Evolutionary conservation across 2,113 vertebrate genomes (phyloP).

Genomic region (Chionis minor): DNA sequence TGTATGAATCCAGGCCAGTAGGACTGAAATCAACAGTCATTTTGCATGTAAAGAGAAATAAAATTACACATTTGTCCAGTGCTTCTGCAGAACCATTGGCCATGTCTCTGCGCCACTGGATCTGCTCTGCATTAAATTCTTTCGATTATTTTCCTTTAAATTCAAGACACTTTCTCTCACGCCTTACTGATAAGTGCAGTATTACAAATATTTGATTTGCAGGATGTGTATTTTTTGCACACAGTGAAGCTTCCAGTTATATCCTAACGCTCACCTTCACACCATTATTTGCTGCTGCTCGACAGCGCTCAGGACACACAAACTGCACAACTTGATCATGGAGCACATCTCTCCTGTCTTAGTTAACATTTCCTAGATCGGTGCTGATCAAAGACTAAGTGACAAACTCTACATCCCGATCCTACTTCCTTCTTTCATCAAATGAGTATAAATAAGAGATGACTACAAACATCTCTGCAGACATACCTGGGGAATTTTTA

Average conservation of each 20-base stretch:
- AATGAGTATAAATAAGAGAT: constrained; percentile 25
- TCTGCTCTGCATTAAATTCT: rapidly evolving
- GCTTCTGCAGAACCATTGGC: neutral
- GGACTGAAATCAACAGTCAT: neutral
- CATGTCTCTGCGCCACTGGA: rapidly evolving
- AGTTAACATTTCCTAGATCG: neutral
- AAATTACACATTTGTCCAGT: neutral
- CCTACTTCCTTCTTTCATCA: constrained; percentile 6
- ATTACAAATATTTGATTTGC: neutral
- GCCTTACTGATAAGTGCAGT: neutral
- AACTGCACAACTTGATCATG: rapidly evolving
- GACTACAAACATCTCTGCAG: constrained; percentile 32
- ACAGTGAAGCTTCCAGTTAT: neutral
- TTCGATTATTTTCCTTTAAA: neutral
- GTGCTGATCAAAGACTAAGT: constrained; percentile 16
- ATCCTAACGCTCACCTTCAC: neutral
- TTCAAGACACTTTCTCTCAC: neutral
- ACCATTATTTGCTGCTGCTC: neutral
- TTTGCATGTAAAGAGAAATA: neutral
- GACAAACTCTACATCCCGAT: neutral
- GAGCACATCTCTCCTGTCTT: neutral
- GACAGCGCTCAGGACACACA: neutral
- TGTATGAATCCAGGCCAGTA: neutral
- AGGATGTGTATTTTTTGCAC: neutral
- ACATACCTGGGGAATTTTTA: neutral